phyloP scores from a whole-genome alignment of 2,113 vertebrate species.

The Larimichthys polyactis region DNA sequence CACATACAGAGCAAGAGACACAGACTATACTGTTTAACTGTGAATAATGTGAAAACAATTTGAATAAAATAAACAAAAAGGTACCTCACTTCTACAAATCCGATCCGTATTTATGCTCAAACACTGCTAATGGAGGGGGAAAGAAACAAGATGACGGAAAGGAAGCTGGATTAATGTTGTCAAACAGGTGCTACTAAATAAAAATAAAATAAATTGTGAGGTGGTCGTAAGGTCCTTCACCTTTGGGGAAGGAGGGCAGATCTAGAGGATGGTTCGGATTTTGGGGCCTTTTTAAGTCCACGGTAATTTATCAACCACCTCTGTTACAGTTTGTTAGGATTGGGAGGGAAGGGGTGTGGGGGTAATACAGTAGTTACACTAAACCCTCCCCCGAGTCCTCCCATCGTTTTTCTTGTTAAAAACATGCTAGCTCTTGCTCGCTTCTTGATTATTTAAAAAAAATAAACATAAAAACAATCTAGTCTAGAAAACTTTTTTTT shows the following conservation, averaged over 20 bases:
- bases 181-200: constrained; percentile 76
- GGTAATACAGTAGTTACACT: constrained; percentile 50
- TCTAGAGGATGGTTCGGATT: constrained; percentile 56
- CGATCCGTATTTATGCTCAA: constrained; percentile 59
- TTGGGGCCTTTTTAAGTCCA: constrained; percentile 67
- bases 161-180: constrained; percentile 55
- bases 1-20: constrained; percentile 75
- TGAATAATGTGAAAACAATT: constrained; percentile 68
- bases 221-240: constrained; percentile 69
- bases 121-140: constrained; percentile 58
- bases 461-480: constrained; percentile 74
- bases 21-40: constrained; percentile 74
- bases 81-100: constrained; percentile 72
- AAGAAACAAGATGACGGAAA: constrained; percentile 12
- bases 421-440: constrained; percentile 60
- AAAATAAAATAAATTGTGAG: constrained; percentile 2
- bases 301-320: constrained; percentile 40
- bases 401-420: constrained; percentile 55
- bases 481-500: constrained; percentile 60
- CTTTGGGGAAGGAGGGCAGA: constrained; percentile 62
- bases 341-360: constrained; percentile 2
- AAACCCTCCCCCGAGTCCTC: constrained; percentile 23
- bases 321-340: constrained; percentile 26
- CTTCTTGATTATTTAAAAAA: constrained; percentile 72
- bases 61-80: constrained; percentile 68